These are phyloP conservation scores for Heterochromis multidens DNA, from an alignment of 2,113 vertebrate species.

Conservation along the genomic window DNA sequence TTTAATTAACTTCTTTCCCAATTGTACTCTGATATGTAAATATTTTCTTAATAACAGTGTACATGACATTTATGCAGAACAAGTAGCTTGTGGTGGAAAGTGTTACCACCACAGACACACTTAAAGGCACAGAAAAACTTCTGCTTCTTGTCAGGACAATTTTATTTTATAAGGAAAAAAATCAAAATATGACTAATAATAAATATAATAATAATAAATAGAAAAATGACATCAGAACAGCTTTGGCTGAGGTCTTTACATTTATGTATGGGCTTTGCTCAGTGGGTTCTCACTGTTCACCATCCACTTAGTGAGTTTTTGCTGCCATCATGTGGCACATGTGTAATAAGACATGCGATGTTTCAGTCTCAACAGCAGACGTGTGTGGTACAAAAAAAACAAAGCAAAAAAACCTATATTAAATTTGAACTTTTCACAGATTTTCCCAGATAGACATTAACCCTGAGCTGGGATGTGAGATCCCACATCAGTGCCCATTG, in stretches of 20 bases:
- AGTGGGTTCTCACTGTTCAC: neutral
- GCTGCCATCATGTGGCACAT: slow-evolving; percentile 52
- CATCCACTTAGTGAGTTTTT: neutral
- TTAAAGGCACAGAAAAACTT: neutral
- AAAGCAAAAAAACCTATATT: neutral
- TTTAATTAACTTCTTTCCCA: too few species aligned
- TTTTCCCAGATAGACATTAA: neutral
- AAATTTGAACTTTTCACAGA: neutral
- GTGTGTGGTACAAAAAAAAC: neutral
- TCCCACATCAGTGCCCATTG: neutral
- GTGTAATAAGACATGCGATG: neutral
- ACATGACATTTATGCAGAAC: neutral
- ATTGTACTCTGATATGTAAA: too few species aligned
- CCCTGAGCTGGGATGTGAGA: neutral
- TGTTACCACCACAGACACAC: neutral
- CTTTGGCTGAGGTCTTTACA: neutral
- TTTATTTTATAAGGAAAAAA: neutral
- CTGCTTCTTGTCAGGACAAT: neutral
- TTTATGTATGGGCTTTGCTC: neutral
- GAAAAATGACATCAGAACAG: neutral
- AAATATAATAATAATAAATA: neutral
- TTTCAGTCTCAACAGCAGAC: neutral
- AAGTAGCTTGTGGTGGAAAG: neutral
- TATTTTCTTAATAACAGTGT: too few species aligned
- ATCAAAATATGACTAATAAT: neutral